Evolutionary conservation across 2,113 vertebrate species (phyloP).

Genomic region (Abramis brama): DNA sequence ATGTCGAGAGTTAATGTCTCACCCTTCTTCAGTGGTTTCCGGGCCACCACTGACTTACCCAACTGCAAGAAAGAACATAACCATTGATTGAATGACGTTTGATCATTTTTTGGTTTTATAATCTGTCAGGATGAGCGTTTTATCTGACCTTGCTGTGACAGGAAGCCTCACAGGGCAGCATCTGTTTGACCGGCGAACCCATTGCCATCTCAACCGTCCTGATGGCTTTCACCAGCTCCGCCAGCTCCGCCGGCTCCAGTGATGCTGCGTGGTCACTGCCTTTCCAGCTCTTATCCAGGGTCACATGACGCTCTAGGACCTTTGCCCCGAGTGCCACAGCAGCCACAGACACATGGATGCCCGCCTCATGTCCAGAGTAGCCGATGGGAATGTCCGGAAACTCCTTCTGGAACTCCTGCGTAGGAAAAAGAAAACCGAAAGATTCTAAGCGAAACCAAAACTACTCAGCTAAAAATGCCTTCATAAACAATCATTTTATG

Average conservation of each 20-base stretch:
- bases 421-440: not conserved
- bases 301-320: slow-evolving; percentile 91
- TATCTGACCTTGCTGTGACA: slow-evolving; percentile 89
- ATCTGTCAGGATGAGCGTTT: not conserved
- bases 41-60: slow-evolving; percentile 93
- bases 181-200: slow-evolving; percentile 83
- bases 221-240: slow-evolving; percentile 84
- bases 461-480: too few relatives aligned
- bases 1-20: slow-evolving; percentile 84
- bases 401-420: slow-evolving; percentile 88
- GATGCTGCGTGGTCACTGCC: slow-evolving; percentile 93
- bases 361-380: slow-evolving; percentile 94
- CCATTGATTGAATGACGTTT: too few relatives aligned
- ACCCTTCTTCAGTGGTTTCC: slow-evolving; percentile 83
- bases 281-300: slow-evolving; percentile 94
- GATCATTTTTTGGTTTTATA: not conserved
- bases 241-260: slow-evolving; percentile 77
- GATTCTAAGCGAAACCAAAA: too few relatives aligned
- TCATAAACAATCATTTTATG: not conserved
- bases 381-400: slow-evolving; percentile 97
- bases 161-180: slow-evolving; percentile 88
- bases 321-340: slow-evolving; percentile 93
- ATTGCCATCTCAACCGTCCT: slow-evolving; percentile 87
- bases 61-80: slow-evolving; percentile 71
- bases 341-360: slow-evolving; percentile 86